Evolutionary conservation across 2,797 vertebrate species (phyloP).

Genomic region (Alosa sapidissima): DNA sequence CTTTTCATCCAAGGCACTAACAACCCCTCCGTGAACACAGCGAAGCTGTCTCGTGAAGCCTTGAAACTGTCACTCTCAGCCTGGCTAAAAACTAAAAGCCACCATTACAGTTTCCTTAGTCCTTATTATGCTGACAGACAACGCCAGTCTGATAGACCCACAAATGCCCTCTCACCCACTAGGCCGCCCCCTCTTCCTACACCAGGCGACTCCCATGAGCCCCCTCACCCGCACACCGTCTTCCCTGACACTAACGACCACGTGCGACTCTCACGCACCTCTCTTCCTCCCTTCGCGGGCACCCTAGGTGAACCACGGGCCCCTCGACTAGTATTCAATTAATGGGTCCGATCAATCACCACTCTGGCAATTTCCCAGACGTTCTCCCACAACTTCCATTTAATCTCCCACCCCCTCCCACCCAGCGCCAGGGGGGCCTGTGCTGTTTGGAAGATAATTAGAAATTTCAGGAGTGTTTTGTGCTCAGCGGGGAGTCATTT

Average conservation of each 20-base stretch:
- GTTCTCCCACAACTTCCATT: slow-evolving; percentile 39
- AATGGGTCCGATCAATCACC: slow-evolving; percentile 47
- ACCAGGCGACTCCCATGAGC: neutral
- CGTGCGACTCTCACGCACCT: neutral
- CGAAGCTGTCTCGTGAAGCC: neutral
- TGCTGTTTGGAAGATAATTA: slow-evolving; percentile 61
- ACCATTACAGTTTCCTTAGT: neutral
- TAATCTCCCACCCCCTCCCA: slow-evolving; percentile 22
- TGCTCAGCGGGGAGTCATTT: slow-evolving; percentile 60
- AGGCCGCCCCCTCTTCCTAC: neutral
- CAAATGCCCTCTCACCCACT: neutral
- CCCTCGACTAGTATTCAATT: slow-evolving; percentile 31
- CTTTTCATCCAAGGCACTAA: neutral
- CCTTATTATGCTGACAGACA: slow-evolving; percentile 15
- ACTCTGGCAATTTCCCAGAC: slow-evolving; percentile 38
- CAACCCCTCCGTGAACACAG: neutral
- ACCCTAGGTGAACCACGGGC: neutral
- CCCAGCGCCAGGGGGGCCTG: slow-evolving; percentile 39
- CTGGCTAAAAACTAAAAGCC: slow-evolving; percentile 9
- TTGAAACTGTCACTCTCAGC: neutral
- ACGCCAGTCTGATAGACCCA: neutral
- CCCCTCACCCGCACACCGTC: neutral
- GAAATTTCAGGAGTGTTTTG: slow-evolving; percentile 63
- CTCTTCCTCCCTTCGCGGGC: neutral
- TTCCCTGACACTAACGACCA: neutral